A percentile compares a stretch with the other conserved stretches of the same genome.
These are phyloP conservation scores for Calcarius lapponicus DNA, from an alignment of 2,797 vertebrate genomes.

Conservation along the genomic window DNA sequence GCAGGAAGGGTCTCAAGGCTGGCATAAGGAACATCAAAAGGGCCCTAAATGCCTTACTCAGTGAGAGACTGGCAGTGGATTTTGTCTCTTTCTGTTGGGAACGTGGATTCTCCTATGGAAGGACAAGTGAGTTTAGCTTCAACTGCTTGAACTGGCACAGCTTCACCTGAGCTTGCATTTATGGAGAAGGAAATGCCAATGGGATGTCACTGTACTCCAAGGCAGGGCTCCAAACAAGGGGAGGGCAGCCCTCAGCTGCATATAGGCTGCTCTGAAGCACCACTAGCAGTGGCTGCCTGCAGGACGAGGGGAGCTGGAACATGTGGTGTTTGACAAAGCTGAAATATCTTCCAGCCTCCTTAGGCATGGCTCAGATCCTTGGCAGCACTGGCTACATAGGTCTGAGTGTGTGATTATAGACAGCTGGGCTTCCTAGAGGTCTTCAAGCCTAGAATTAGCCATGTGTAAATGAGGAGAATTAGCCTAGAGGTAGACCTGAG, in stretches of 20 bases:
- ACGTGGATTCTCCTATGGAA: background rate
- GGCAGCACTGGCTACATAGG: background rate
- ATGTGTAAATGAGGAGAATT: background rate
- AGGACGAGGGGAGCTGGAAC: background rate
- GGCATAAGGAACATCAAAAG: background rate
- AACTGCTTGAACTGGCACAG: background rate
- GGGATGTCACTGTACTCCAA: background rate
- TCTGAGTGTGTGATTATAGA: background rate
- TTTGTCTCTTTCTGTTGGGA: background rate
- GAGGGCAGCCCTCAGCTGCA: background rate
- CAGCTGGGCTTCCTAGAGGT: background rate
- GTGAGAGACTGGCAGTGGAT: background rate
- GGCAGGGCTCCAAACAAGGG: background rate
- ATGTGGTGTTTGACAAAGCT: background rate
- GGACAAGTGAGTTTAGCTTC: background rate
- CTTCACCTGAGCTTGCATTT: background rate
- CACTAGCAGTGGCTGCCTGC: background rate
- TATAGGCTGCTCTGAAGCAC: background rate
- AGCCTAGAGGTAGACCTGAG: background rate
- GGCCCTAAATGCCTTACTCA: background rate
- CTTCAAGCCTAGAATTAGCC: background rate
- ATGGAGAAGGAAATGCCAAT: background rate
- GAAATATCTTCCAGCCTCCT: background rate
- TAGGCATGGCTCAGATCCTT: background rate
- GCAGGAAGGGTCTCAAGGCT: background rate